A percentile compares a stretch with the other conserved stretches of the same genome.
Evolutionary conservation across 2,888 invertebrate genomes (phyloP).

Genomic region (Luffia ferchaultella): DNA sequence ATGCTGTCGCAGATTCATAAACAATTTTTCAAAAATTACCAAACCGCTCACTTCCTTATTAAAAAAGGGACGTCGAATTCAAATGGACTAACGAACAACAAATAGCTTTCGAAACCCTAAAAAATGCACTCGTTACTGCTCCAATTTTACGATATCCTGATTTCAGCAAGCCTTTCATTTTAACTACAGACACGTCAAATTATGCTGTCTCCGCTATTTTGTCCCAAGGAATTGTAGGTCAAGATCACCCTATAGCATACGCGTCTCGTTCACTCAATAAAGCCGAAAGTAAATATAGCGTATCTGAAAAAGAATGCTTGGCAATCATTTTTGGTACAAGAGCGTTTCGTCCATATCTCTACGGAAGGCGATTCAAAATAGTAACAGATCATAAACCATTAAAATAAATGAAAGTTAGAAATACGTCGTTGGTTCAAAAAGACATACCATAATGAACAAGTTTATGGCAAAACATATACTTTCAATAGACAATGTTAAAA

Average conservation of each 20-base stretch:
- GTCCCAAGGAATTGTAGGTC: constrained; percentile 20
- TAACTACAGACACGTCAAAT: constrained; percentile 22
- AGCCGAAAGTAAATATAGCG: constrained; percentile 18
- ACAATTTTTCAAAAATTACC: constrained; percentile 16
- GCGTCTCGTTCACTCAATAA: constrained; percentile 19
- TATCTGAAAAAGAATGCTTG: constrained; percentile 28
- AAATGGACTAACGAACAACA: not conserved
- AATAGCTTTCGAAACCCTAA: not conserved
- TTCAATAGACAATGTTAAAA: too few relatives aligned
- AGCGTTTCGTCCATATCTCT: constrained; percentile 28
- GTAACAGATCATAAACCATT: constrained; percentile 34
- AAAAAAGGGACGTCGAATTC: not conserved
- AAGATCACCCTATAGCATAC: constrained; percentile 20
- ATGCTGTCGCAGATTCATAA: constrained; percentile 18
- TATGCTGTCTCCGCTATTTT: constrained; percentile 21
- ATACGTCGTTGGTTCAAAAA: too few relatives aligned
- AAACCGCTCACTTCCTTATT: constrained; percentile 16
- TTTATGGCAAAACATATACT: too few relatives aligned
- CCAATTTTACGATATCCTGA: not conserved
- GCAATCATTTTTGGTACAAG: constrained; percentile 28
- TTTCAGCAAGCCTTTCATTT: constrained; percentile 12
- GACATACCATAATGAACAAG: too few relatives aligned
- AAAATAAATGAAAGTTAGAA: too few relatives aligned
- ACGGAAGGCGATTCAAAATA: constrained; percentile 28
- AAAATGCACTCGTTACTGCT: not conserved